A percentile compares a stretch with the other conserved stretches of the same genome.
phyloP scores from a whole-genome alignment of 92 coral and sea anemone genomes.

The Bergia sp. region DNA sequence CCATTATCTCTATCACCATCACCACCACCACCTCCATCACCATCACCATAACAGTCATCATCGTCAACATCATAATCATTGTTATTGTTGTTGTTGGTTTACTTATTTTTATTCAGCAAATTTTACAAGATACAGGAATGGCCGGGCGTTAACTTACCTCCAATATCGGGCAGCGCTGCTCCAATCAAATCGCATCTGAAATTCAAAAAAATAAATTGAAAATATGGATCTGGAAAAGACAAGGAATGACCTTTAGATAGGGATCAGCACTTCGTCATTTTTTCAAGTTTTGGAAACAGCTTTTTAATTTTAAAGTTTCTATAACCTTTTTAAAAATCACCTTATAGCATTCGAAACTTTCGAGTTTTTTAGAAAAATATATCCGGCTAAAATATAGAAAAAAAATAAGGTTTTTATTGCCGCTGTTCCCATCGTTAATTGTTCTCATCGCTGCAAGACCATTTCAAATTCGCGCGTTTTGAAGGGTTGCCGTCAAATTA shows the following conservation, averaged over 20 bases:
- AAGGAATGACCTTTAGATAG: background rate
- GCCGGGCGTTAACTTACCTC: slow-evolving; percentile 12
- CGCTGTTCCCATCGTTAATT: too few relatives aligned
- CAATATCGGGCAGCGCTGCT: background rate
- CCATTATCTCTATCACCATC: background rate
- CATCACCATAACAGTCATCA: background rate
- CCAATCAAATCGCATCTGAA: slow-evolving; percentile 19
- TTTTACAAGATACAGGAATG: background rate
- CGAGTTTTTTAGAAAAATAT: too few relatives aligned
- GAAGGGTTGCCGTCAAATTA: too few relatives aligned
- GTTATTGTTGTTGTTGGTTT: too few relatives aligned
- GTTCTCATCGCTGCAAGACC: too few relatives aligned
- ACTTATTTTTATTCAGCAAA: too few relatives aligned
- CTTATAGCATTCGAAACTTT: background rate
- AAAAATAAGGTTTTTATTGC: too few relatives aligned
- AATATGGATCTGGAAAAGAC: background rate
- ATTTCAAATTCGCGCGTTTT: too few relatives aligned
- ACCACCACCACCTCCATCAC: background rate
- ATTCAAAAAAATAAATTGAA: background rate
- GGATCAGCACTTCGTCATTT: background rate
- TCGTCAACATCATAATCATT: background rate
- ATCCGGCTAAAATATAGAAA: too few relatives aligned
- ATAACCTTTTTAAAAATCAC: background rate
- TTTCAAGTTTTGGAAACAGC: background rate
- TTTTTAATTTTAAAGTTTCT: background rate